Evolutionary conservation across 1,140 invertebrate genomes (phyloP).

Genomic region (Aphidius ervi): DNA sequence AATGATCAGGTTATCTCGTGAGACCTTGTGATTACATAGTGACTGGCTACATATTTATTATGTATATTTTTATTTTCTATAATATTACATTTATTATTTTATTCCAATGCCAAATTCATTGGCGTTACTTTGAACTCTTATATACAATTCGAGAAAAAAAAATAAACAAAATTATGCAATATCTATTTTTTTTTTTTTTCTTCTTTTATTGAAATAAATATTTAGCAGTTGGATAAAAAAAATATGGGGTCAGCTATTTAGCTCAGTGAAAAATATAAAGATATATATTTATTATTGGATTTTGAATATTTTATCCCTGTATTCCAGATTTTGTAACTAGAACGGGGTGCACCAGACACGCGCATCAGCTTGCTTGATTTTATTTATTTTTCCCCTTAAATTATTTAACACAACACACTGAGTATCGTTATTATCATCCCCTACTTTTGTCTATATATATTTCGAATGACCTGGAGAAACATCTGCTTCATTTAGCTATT

Average conservation of each 20-base stretch:
- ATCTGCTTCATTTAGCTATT: background rate
- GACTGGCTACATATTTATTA: constrained; percentile 35
- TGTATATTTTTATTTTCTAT: constrained; percentile 15
- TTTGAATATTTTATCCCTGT: background rate
- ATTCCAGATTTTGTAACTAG: constrained; percentile 3
- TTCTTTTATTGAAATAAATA: background rate
- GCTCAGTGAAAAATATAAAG: background rate
- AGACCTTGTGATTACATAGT: constrained; percentile 40
- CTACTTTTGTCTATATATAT: background rate
- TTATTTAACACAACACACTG: background rate
- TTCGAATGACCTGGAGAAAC: background rate
- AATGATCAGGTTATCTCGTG: constrained; percentile 38
- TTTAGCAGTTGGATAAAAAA: background rate
- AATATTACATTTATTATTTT: constrained; percentile 3
- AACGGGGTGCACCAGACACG: constrained; percentile 1
- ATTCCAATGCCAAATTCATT: constrained; percentile 2
- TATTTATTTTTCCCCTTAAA: constrained; percentile 1
- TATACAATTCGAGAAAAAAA: constrained; percentile 1
- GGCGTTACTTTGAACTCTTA: background rate
- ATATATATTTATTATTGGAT: background rate
- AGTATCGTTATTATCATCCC: constrained; percentile 1
- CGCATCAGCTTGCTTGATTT: background rate
- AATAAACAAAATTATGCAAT: constrained; percentile 1
- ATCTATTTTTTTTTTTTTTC: background rate
- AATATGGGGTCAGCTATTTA: background rate